Conservation (phyloP, 2,797 vertebrate species). For the Naso thynnoides region DNA sequence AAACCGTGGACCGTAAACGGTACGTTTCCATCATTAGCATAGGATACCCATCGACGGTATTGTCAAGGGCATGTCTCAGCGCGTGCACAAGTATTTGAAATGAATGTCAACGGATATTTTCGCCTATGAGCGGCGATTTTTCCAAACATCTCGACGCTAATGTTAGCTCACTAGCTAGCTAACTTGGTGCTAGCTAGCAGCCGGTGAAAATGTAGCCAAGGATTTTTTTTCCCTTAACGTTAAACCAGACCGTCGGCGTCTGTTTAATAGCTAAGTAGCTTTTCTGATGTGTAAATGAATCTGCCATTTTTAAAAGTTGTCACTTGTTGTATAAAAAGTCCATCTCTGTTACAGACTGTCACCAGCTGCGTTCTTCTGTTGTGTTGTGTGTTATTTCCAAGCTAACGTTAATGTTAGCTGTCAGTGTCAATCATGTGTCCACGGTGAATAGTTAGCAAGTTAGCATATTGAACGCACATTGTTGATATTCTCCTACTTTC, state of each 20-base stretch:
- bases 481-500: neutral
- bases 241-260: neutral
- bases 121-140: slow-evolving; percentile 10
- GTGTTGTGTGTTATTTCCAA: neutral
- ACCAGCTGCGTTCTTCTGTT: slow-evolving; percentile 1
- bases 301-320: neutral
- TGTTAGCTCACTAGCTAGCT: slow-evolving; percentile 55
- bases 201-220: slow-evolving; percentile 25
- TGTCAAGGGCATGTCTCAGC: fast-evolving
- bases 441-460: too few relatives aligned
- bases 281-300: neutral
- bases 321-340: neutral
- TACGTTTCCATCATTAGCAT: slow-evolving; percentile 38
- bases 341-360: neutral
- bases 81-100: neutral
- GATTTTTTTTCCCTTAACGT: neutral
- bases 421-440: slow-evolving; percentile 12
- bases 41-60: neutral
- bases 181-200: slow-evolving; percentile 14
- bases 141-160: slow-evolving; percentile 39
- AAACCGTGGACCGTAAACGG: slow-evolving; percentile 64
- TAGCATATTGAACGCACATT: neutral
- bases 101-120: slow-evolving; percentile 41
- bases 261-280: fast-evolving
- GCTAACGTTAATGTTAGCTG: slow-evolving; percentile 37